Percentiles rank a stretch among this genome's conserved stretches.
These are phyloP conservation scores for Coelinius sp. DNA, from an alignment of 2,888 invertebrate species.

Conservation along the genomic window DNA sequence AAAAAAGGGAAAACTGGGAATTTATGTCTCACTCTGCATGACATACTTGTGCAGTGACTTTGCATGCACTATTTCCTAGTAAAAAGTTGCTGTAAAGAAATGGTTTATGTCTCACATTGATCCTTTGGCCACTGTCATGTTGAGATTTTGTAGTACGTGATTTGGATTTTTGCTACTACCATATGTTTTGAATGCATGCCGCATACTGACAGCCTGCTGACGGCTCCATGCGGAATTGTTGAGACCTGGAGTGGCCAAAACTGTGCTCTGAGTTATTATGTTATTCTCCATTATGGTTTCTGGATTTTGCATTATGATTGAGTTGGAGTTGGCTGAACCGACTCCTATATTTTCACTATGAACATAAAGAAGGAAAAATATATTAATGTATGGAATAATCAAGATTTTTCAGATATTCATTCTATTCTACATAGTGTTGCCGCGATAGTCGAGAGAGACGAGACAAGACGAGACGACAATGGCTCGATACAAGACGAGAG, in stretches of 20 bases:
- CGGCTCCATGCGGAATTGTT: slow-evolving; percentile 74
- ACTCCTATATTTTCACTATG: slow-evolving; percentile 70
- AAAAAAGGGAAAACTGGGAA: slow-evolving; percentile 1
- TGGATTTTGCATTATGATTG: slow-evolving; percentile 58
- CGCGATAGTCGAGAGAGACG: too few species aligned
- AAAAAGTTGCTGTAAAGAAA: neutral
- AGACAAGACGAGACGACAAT: too few species aligned
- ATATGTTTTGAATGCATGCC: slow-evolving; percentile 91
- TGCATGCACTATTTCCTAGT: neutral
- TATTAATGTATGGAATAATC: too few species aligned
- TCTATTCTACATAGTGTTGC: too few species aligned
- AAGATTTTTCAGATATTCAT: too few species aligned
- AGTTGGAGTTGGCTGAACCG: slow-evolving; percentile 58
- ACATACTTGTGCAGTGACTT: slow-evolving; percentile 24
- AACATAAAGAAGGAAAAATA: slow-evolving; percentile 48
- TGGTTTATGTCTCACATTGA: slow-evolving; percentile 83
- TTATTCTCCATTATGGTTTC: slow-evolving; percentile 55
- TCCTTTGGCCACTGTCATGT: slow-evolving; percentile 94
- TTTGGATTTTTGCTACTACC: slow-evolving; percentile 90
- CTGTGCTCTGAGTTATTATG: slow-evolving; percentile 55
- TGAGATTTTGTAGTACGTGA: slow-evolving; percentile 88
- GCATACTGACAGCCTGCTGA: slow-evolving; percentile 89
- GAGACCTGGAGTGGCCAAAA: slow-evolving; percentile 65
- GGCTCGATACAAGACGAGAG: too few species aligned
- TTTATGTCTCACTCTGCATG: slow-evolving; percentile 7